These are phyloP conservation scores for Sphaerodactylus townsendi DNA, from an alignment of 2,113 vertebrate genomes.

Conservation along the genomic window DNA sequence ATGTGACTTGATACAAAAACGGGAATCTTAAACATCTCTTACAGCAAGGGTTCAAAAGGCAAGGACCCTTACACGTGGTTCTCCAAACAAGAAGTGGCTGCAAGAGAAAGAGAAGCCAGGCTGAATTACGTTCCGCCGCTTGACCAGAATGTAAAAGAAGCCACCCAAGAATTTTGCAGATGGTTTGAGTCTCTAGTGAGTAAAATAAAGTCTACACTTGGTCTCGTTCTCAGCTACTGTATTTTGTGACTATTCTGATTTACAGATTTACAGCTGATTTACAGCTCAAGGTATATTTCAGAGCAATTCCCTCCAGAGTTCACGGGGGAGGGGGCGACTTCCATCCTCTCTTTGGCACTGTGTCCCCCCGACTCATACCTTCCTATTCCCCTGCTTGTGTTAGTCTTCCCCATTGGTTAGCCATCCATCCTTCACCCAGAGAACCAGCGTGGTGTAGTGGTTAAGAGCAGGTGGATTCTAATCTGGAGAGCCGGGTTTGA, in stretches of 20 bases:
- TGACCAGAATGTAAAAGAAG: constrained; percentile 52
- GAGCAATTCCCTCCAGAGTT: too few species aligned
- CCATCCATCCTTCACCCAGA: too few species aligned
- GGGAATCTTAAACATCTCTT: neutral
- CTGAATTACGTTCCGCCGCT: neutral
- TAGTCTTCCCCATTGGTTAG: too few species aligned
- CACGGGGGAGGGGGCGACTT: too few species aligned
- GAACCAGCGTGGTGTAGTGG: too few species aligned
- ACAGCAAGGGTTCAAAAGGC: constrained; percentile 22
- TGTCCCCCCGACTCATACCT: too few species aligned
- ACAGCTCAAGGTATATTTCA: too few species aligned
- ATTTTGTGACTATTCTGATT: neutral
- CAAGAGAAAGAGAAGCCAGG: constrained; percentile 28
- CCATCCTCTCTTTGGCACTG: too few species aligned
- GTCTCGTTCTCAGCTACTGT: neutral
- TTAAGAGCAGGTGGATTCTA: too few species aligned
- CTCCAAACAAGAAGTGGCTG: constrained; percentile 36
- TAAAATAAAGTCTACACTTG: neutral
- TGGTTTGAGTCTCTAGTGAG: constrained; percentile 72
- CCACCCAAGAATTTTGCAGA: constrained; percentile 67
- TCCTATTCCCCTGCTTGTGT: too few species aligned
- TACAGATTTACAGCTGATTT: fast-evolving
- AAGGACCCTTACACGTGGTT: constrained; percentile 54
- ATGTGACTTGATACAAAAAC: neutral
- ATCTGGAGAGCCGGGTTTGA: too few species aligned